Evolutionary conservation across 2,888 invertebrate genomes (phyloP).

Genomic region (Arctia plantaginis): DNA sequence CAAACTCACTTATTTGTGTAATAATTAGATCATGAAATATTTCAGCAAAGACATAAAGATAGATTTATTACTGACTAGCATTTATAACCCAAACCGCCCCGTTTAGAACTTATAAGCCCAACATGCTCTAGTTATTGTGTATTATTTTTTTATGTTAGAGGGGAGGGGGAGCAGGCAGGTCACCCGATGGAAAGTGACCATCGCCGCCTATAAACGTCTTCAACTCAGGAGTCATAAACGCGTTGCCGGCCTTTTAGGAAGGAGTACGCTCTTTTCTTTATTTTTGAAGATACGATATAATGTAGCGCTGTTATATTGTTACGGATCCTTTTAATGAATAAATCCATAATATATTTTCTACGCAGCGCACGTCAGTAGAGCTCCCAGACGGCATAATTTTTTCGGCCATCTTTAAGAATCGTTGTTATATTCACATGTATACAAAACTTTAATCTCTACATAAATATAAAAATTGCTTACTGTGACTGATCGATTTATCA

Average conservation of each 20-base stretch:
- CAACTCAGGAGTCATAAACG: too few species aligned
- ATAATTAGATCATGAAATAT: slow-evolving; percentile 15
- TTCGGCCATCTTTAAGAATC: background rate
- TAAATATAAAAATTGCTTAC: too few species aligned
- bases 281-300: too few species aligned
- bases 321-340: background rate
- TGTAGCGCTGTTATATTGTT: background rate
- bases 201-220: too few species aligned
- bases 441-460: too few species aligned
- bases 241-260: too few species aligned
- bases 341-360: background rate
- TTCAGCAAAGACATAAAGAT: slow-evolving; percentile 8
- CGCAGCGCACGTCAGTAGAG: background rate
- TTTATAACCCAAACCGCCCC: background rate
- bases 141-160: background rate
- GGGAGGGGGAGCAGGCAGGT: too few species aligned
- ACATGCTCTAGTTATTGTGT: background rate
- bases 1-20: slow-evolving; percentile 4
- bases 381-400: background rate
- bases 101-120: background rate
- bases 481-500: too few species aligned
- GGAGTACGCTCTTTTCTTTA: too few species aligned
- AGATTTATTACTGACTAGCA: slow-evolving; percentile 6
- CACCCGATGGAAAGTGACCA: too few species aligned
- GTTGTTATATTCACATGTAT: too few species aligned